phyloP scores from a whole-genome alignment of 2,888 invertebrate species.

The Blastobasis adustella region DNA sequence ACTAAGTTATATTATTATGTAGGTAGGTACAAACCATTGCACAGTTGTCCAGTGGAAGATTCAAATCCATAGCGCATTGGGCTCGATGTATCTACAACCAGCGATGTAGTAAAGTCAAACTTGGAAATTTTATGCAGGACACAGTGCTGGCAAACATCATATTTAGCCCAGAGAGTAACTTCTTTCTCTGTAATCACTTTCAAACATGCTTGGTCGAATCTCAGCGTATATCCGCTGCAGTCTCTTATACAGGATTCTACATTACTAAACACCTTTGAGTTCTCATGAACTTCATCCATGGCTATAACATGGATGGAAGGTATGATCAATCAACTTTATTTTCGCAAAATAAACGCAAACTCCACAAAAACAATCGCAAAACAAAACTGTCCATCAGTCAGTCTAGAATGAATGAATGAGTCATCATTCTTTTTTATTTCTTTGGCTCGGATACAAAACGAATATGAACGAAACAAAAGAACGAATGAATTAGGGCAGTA shows the following conservation, averaged over 20 bases:
- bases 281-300: slow-evolving; percentile 37
- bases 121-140: slow-evolving; percentile 32
- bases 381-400: background rate
- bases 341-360: background rate
- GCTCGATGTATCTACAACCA: slow-evolving; percentile 47
- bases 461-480: background rate
- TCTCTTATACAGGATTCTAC: slow-evolving; percentile 49
- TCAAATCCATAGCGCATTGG: slow-evolving; percentile 44
- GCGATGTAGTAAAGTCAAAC: slow-evolving; percentile 25
- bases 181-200: slow-evolving; percentile 42
- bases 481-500: background rate
- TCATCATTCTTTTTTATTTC: background rate
- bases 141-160: slow-evolving; percentile 62
- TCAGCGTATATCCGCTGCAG: slow-evolving; percentile 45
- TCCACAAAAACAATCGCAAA: background rate
- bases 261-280: slow-evolving; percentile 39
- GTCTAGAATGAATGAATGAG: background rate
- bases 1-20: too few relatives aligned
- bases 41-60: slow-evolving; percentile 39
- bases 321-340: too few relatives aligned
- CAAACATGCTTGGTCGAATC: slow-evolving; percentile 63
- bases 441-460: background rate
- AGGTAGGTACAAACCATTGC: slow-evolving; percentile 38
- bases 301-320: too few relatives aligned
- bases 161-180: slow-evolving; percentile 58